phyloP scores from a whole-genome alignment of 2,797 vertebrate genomes.

The Macropus fuliginosus region DNA sequence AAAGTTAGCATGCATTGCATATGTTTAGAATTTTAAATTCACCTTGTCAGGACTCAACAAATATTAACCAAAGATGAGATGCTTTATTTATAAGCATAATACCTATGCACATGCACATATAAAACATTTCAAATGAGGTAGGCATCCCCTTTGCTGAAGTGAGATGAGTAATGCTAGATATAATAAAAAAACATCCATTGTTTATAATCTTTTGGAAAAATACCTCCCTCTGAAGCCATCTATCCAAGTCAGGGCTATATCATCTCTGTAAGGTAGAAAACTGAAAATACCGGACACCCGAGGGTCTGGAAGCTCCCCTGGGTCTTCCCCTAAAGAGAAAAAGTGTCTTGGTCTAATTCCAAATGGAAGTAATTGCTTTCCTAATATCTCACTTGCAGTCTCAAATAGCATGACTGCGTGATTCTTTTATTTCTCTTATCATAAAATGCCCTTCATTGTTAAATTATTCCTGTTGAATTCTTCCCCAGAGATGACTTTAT shows the following conservation, averaged over 20 bases:
- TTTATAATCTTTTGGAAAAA: background rate
- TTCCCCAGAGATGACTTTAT: background rate
- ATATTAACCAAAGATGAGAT: background rate
- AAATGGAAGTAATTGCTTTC: background rate
- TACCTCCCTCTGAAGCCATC: background rate
- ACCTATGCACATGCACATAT: background rate
- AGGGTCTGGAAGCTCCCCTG: fast-evolving
- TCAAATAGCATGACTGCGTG: background rate
- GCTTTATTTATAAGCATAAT: background rate
- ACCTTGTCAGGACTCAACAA: background rate
- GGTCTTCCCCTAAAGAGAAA: background rate
- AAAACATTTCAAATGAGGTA: background rate
- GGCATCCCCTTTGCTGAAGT: background rate
- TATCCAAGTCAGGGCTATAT: background rate
- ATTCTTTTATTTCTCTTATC: slow-evolving; percentile 16
- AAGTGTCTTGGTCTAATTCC: background rate
- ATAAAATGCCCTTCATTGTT: background rate
- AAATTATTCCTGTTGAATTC: slow-evolving; percentile 22
- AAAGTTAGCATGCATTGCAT: background rate
- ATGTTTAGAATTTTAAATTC: background rate
- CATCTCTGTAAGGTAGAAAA: background rate
- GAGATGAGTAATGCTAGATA: background rate
- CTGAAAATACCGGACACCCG: background rate
- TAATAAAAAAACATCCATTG: background rate
- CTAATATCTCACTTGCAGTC: background rate